Base-by-base conservation (phyloP, 1,140 invertebrate genomes). In the Pentalonia nigronervosa region DNA sequence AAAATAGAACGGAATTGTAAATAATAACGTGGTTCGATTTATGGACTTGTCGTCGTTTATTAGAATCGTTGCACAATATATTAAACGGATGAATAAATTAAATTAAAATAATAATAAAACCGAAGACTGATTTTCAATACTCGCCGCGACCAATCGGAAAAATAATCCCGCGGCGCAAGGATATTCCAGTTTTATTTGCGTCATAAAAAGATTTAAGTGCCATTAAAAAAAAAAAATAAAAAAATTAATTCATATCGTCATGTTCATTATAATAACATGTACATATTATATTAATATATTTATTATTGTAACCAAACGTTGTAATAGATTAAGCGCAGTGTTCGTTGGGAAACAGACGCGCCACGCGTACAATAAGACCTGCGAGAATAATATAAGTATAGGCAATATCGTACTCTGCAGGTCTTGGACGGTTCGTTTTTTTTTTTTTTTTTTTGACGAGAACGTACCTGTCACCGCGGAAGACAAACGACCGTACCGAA, bases 401-500 rank as follows among this genome's bases (percentile, higher is more conserved):
- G 48, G 48, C 20, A 50, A 41, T 90, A 56, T 36, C 25, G 88
- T 90, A 50, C 34, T 56, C 34, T 1, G 14, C 48, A 36, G 89
- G 25, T 90, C 53, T 81, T 21, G 91, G 41, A 50, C 91, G 14
- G 81, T 84, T 84, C 34, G 17, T 45, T 90, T 89, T 34, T 87
- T 90, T 89, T 34, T 87, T 34, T 87, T 87, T 87, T 45, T 91
- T 60, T 50, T 83, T 83, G 36, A 84, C 81, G 47, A 81, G n/a
- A 50, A 92, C 45, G 90, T 81, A 53, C 91, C 91, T 93, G 91
- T 93, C 91, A 93, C 76, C n/a, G 47, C 76, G 21, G 91, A 93
- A 93, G 91, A 93, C 91, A 84, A 93, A 93, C 48, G 91, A 93
- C 81, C 81, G 20, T 60, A 36, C 48, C 48, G 14, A 84, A 83